Conservation (phyloP, 2,888 invertebrate genomes). For the Drosophila incognita region DNA sequence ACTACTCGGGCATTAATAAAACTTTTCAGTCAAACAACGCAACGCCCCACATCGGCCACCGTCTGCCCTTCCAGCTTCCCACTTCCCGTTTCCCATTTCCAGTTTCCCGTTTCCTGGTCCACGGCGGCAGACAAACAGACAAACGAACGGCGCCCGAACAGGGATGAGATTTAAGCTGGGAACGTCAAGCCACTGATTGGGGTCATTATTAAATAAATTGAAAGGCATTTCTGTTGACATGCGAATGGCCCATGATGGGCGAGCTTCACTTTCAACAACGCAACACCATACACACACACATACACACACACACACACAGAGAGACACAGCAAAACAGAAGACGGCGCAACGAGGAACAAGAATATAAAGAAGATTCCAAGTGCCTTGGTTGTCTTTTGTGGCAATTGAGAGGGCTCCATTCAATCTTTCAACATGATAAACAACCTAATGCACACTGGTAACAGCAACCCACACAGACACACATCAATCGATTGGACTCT, state of each 20-base stretch:
- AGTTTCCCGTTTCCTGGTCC: slow-evolving; percentile 1
- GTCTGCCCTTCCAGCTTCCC: not conserved
- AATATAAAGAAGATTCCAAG: slow-evolving; percentile 42
- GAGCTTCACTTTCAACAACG: slow-evolving; percentile 9
- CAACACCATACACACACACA: slow-evolving; percentile 12
- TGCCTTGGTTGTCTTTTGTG: slow-evolving; percentile 62
- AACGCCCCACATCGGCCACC: not conserved
- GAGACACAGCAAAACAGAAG: not conserved
- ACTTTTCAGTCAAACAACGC: slow-evolving; percentile 47
- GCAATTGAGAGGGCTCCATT: slow-evolving; percentile 48
- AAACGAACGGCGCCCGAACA: slow-evolving; percentile 9
- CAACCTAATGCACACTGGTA: slow-evolving; percentile 61
- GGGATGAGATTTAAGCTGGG: slow-evolving; percentile 42
- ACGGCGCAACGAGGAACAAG: slow-evolving; percentile 8
- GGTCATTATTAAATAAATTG: slow-evolving; percentile 67
- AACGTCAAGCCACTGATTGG: slow-evolving; percentile 60
- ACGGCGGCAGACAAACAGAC: slow-evolving; percentile 8
- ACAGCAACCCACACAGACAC: not conserved
- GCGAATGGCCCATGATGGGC: slow-evolving; percentile 38
- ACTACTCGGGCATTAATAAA: slow-evolving; percentile 50
- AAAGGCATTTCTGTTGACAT: slow-evolving; percentile 64
- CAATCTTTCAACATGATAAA: slow-evolving; percentile 76
- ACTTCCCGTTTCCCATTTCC: not conserved
- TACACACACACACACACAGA: not conserved
- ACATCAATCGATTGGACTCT: slow-evolving; percentile 25